Evolutionary conservation across 2,888 invertebrate species (phyloP), one percentile per base, ranked within the genome.

Genomic region (Plebejus melissa): DNA sequence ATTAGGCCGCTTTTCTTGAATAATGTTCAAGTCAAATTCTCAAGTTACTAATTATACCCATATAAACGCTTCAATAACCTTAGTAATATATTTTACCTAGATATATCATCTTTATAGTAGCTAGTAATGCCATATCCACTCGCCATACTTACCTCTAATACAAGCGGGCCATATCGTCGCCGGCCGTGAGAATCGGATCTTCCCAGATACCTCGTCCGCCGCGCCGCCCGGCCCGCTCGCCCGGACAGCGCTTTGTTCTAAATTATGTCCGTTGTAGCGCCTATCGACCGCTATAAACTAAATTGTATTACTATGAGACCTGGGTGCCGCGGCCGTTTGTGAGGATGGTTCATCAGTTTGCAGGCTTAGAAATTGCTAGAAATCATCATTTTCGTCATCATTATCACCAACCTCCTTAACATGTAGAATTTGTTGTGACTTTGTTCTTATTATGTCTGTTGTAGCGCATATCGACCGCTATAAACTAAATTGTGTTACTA

Each of bases 171-270:
- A 86, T 87, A 84, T 86, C 85, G 83, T 82, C 82, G 81, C 76
- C 79, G 87, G 85, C 88, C 89, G 88, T 90, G 89, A 89, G 89
- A 90, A 88, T 85, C 83, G 86, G 86, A 88, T 88, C 82, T 80
- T 79, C 82, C 74, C 80, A 80, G 82, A 82, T 81, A 50, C 13
- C 54, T 16, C 69, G 69, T 38, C 69, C 74, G 69, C 69, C 72
- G 38, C 70, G 46, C 46, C 46, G 46, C 46, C 46, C 46, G n/a
- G 41, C 70, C 22, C n/a, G 70, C 41, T 7, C 70, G 54, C 32
- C 41, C 46, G 41, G 28, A 46, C 71, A 46, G 71, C 71, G 80
- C 79, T 79, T 81, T 80, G 80, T 80, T 80, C 78, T 58, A 75
- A 75, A 75, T 75, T 75, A 70, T 75, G 70, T 70, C 57, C 57